Conservation (phyloP, 2,888 invertebrate genomes). For the Flexamia atlantica region DNA sequence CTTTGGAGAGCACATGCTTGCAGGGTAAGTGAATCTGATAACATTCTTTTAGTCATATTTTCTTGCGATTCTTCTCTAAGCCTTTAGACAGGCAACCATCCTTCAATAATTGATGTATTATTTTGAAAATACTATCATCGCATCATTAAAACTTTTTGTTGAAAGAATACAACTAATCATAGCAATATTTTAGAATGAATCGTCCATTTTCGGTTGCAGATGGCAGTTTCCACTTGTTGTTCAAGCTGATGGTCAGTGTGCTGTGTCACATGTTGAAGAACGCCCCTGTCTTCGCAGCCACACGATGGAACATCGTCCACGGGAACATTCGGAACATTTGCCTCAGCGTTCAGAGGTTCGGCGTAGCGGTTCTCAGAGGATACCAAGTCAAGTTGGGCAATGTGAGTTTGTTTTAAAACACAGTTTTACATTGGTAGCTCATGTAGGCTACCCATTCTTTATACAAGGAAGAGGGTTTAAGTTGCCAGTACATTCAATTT, state of each 20-base stretch:
- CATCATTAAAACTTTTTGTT: too few relatives aligned
- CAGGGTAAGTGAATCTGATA: neutral
- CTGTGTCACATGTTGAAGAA: constrained; percentile 20
- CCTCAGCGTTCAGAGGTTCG: constrained; percentile 22
- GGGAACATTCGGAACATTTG: neutral
- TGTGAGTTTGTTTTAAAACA: neutral
- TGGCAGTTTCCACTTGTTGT: neutral
- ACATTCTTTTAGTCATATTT: too few relatives aligned
- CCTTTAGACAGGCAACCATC: too few relatives aligned
- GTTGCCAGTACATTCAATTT: too few relatives aligned
- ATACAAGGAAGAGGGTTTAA: too few relatives aligned
- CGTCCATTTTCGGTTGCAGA: constrained; percentile 32
- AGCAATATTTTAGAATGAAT: too few relatives aligned
- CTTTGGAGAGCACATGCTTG: constrained; percentile 3
- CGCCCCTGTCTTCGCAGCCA: neutral
- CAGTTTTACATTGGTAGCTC: too few relatives aligned
- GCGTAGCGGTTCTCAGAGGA: constrained; percentile 1
- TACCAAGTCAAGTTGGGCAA: constrained; percentile 9
- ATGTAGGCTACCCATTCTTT: too few relatives aligned
- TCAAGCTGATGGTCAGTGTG: constrained; percentile 21
- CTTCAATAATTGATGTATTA: too few relatives aligned
- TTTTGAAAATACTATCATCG: too few relatives aligned
- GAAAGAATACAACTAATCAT: too few relatives aligned
- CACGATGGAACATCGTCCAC: constrained; percentile 25
- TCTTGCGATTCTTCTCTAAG: too few relatives aligned